Percentiles rank a stretch among this genome's conserved stretches.
These are phyloP conservation scores for Galbula dea DNA, from an alignment of 2,113 vertebrate genomes.

Conservation along the genomic window DNA sequence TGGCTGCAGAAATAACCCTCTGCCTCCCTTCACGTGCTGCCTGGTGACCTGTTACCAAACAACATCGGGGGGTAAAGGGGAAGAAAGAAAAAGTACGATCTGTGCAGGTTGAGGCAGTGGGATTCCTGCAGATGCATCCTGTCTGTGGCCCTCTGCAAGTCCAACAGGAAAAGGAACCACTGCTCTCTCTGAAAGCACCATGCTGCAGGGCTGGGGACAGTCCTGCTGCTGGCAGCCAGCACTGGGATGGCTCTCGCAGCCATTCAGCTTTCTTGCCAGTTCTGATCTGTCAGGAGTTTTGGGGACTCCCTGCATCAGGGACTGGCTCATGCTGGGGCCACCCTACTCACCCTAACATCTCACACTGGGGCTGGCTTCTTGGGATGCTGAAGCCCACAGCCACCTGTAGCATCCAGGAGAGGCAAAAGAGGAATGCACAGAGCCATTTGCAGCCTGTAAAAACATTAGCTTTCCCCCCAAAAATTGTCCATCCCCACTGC, in stretches of 20 bases:
- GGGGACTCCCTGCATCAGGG: not conserved
- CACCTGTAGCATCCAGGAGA: not conserved
- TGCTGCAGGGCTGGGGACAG: not conserved
- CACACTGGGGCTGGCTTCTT: not conserved
- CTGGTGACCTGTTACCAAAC: slow-evolving; percentile 8
- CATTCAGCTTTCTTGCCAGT: accelerated
- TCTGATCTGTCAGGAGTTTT: accelerated
- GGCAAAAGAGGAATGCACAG: not conserved
- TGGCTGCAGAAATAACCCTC: not conserved
- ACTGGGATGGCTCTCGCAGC: not conserved
- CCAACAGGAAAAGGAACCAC: slow-evolving; percentile 73
- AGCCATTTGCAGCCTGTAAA: not conserved
- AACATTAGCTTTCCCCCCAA: not conserved
- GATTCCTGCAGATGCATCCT: slow-evolving; percentile 78
- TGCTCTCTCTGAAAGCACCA: slow-evolving; percentile 2
- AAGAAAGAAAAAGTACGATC: slow-evolving; percentile 56
- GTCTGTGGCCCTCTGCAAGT: slow-evolving; percentile 41
- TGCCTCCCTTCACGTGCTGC: not conserved
- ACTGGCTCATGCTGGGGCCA: not conserved
- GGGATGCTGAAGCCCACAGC: not conserved
- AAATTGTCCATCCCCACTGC: not conserved
- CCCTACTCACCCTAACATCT: accelerated
- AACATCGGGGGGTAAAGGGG: not conserved
- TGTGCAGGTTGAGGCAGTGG: slow-evolving; percentile 61
- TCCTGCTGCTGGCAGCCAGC: not conserved